Evolutionary conservation across 2,888 invertebrate genomes (phyloP).

Genomic region (Osmoderma eremita): DNA sequence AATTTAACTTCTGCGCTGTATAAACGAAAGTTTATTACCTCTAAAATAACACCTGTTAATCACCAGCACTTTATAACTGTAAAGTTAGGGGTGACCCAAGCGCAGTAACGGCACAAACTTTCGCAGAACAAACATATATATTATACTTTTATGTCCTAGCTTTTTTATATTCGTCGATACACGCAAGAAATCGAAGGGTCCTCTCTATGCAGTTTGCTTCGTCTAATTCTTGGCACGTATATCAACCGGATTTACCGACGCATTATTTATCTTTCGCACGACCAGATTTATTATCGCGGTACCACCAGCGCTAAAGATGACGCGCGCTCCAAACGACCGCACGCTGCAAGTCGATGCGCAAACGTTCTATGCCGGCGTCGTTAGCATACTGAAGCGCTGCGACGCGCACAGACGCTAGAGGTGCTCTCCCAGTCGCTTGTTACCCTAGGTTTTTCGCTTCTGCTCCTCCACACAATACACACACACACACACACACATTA

Average conservation of each 20-base stretch:
- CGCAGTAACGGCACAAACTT: conserved; percentile 12
- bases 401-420: conserved; percentile 52
- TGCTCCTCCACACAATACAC: conserved; percentile 47
- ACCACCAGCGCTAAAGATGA: conserved; percentile 19
- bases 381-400: conserved; percentile 52
- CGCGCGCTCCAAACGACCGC: conserved; percentile 26
- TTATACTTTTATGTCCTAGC: no score
- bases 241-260: background rate
- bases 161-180: background rate
- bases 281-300: conserved; percentile 28
- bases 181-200: background rate
- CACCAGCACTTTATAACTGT: conserved; percentile 23
- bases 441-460: conserved; percentile 55
- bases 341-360: conserved; percentile 13
- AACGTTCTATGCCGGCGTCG: conserved; percentile 44
- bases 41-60: conserved; percentile 29
- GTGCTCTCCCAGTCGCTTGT: conserved; percentile 55
- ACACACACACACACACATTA: conserved; percentile 13
- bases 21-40: conserved; percentile 17
- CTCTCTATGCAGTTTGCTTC: background rate
- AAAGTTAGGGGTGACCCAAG: background rate
- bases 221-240: conserved; percentile 13
- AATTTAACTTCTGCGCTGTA: no score
- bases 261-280: conserved; percentile 21
- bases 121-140: background rate